Conservation (phyloP, 2,888 invertebrate genomes). For the Tetropium fuscum region DNA sequence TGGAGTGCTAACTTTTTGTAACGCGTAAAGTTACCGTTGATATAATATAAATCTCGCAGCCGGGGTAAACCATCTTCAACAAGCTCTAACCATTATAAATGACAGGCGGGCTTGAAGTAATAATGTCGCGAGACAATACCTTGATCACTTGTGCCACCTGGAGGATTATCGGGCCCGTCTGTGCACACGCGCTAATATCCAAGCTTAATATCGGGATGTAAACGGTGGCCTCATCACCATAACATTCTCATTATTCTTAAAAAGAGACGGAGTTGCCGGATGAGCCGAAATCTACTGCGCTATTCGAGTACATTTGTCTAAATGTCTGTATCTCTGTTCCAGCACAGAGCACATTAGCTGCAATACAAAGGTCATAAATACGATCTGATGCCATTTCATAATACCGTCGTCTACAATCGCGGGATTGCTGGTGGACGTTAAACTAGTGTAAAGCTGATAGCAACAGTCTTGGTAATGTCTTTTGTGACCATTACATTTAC, state of each 20-base stretch:
- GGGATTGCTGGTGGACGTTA: constrained; percentile 16
- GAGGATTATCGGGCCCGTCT: constrained; percentile 54
- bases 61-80: constrained; percentile 12
- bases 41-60: constrained; percentile 7
- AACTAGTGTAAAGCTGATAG: constrained; percentile 27
- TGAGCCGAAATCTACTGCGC: constrained; percentile 55
- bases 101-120: constrained; percentile 35
- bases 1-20: constrained; percentile 1
- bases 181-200: constrained; percentile 58
- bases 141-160: constrained; percentile 51
- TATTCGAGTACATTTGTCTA: constrained; percentile 56
- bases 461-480: constrained; percentile 23
- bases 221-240: constrained; percentile 64
- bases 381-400: constrained; percentile 31
- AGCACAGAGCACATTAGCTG: constrained; percentile 54
- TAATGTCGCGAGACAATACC: constrained; percentile 45
- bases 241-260: constrained; percentile 65
- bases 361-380: constrained; percentile 48
- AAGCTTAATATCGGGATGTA: constrained; percentile 61
- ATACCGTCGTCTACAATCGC: constrained; percentile 16
- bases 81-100: constrained; percentile 30
- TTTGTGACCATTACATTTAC: constrained; percentile 13
- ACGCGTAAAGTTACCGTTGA: constrained; percentile 9
- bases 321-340: constrained; percentile 53
- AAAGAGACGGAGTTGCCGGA: constrained; percentile 49